A percentile compares a stretch with the other conserved stretches of the same genome.
phyloP scores from a whole-genome alignment of 2,797 vertebrate genomes.

The Tachyglossus aculeatus region DNA sequence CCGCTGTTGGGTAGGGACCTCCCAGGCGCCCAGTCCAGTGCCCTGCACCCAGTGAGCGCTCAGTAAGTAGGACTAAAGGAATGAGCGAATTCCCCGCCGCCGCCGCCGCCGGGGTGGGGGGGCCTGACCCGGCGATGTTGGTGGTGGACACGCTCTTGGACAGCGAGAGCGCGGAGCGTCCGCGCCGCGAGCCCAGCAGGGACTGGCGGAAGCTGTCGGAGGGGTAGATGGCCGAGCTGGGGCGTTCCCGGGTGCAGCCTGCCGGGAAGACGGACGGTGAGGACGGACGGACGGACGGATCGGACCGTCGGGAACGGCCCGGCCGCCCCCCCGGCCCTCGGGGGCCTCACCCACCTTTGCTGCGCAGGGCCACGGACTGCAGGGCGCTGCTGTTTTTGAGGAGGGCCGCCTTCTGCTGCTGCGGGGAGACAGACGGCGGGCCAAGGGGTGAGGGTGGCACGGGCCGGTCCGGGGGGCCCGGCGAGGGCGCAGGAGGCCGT shows the following conservation, averaged over 20 bases:
- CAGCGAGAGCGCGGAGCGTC: slow-evolving; percentile 83
- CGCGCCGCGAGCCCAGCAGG: slow-evolving; percentile 83
- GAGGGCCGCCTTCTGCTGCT: slow-evolving; percentile 88
- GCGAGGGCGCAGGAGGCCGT: too few relatives aligned
- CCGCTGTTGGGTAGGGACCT: too few relatives aligned
- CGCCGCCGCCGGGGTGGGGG: too few relatives aligned
- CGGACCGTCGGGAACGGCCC: not conserved
- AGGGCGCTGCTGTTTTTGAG: slow-evolving; percentile 84
- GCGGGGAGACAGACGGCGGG: slow-evolving; percentile 25
- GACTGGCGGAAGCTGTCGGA: slow-evolving; percentile 88
- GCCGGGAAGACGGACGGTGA: not conserved
- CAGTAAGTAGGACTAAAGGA: too few relatives aligned
- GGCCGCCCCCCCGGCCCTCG: not conserved
- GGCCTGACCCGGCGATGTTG: slow-evolving; percentile 88
- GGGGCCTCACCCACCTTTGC: slow-evolving; percentile 80
- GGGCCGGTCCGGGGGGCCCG: too few relatives aligned
- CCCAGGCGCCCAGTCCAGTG: too few relatives aligned
- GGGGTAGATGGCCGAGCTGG: slow-evolving; percentile 88
- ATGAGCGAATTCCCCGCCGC: too few relatives aligned
- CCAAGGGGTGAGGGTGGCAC: too few relatives aligned
- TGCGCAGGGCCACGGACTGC: slow-evolving; percentile 85
- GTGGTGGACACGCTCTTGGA: slow-evolving; percentile 94
- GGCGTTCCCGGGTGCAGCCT: slow-evolving; percentile 85
- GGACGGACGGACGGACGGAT: not conserved
- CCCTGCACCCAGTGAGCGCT: too few relatives aligned